A percentile compares a stretch with the other conserved stretches of the same genome.
Evolutionary conservation across 2,888 invertebrate genomes (phyloP).

Genomic region (Nephrotoma appendiculata): DNA sequence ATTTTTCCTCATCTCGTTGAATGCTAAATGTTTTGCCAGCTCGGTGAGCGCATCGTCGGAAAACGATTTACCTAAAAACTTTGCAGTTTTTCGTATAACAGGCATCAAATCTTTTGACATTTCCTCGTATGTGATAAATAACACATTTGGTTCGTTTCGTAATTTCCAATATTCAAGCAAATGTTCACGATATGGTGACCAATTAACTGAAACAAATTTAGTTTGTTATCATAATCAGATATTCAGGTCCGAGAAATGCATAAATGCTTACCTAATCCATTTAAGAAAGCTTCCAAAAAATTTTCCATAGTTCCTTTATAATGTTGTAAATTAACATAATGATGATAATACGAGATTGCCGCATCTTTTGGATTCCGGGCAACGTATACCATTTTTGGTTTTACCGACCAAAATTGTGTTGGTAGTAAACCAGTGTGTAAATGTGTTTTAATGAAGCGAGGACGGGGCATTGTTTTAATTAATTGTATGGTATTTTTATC

Average conservation of each 20-base stretch:
- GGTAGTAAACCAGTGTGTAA: neutral
- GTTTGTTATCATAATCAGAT: neutral
- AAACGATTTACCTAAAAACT: constrained; percentile 18
- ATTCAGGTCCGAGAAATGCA: too few species aligned
- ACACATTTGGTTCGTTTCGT: too few species aligned
- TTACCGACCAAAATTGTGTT: neutral
- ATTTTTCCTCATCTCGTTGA: neutral
- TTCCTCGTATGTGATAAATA: constrained; percentile 15
- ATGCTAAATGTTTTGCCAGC: constrained; percentile 13
- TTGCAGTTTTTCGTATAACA: constrained; percentile 21
- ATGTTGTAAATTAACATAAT: neutral
- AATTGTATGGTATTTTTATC: neutral
- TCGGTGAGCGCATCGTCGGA: constrained; percentile 16
- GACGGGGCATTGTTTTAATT: neutral
- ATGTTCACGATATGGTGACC: neutral
- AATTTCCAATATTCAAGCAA: neutral
- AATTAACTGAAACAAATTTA: neutral
- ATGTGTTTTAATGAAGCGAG: neutral
- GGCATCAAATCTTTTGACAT: constrained; percentile 23
- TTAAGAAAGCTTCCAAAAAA: too few species aligned
- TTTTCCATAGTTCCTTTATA: neutral
- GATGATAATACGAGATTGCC: neutral
- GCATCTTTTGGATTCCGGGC: neutral
- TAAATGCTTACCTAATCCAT: too few species aligned
- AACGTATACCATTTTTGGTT: neutral